Conservation (phyloP, 1,140 invertebrate genomes). For the Plectrocnemia conspersa region DNA sequence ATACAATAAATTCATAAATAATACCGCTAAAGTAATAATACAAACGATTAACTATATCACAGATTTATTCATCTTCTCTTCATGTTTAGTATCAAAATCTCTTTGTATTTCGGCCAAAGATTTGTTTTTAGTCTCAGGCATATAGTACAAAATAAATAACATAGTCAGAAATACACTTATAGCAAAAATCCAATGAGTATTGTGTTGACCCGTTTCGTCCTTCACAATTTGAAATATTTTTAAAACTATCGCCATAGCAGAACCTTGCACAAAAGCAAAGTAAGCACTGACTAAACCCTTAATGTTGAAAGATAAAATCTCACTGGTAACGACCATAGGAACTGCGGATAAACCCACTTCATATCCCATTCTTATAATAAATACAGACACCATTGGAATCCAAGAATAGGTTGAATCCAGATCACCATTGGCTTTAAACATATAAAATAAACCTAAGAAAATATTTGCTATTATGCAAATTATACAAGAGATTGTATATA, state of each 20-base stretch:
- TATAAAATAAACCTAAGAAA: conserved; percentile 22
- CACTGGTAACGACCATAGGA: conserved; percentile 31
- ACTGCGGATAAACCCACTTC: conserved; percentile 28
- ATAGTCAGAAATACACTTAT: conserved; percentile 16
- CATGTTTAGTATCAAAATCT: conserved; percentile 20
- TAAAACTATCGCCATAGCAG: conserved; percentile 17
- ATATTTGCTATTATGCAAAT: conserved; percentile 25
- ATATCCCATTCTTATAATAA: conserved; percentile 27
- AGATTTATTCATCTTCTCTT: too few relatives aligned
- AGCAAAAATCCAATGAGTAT: conserved; percentile 25
- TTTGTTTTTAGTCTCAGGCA: conserved; percentile 35
- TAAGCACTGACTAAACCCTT: conserved; percentile 28
- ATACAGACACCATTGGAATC: conserved; percentile 27
- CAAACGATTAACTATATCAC: too few relatives aligned
- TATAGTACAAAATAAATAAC: conserved; percentile 28
- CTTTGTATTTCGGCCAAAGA: conserved; percentile 30
- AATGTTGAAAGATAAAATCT: conserved; percentile 32
- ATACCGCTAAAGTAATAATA: too few relatives aligned
- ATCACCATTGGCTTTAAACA: conserved; percentile 6
- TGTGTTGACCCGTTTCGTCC: conserved; percentile 24
- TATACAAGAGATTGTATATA: conserved; percentile 23
- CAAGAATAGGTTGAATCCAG: conserved; percentile 23
- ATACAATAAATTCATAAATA: too few relatives aligned
- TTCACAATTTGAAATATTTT: conserved; percentile 31
- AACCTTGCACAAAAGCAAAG: conserved; percentile 33